Base-by-base conservation (phyloP, 2,113 vertebrate genomes). In the Anseranas semipalmata region DNA sequence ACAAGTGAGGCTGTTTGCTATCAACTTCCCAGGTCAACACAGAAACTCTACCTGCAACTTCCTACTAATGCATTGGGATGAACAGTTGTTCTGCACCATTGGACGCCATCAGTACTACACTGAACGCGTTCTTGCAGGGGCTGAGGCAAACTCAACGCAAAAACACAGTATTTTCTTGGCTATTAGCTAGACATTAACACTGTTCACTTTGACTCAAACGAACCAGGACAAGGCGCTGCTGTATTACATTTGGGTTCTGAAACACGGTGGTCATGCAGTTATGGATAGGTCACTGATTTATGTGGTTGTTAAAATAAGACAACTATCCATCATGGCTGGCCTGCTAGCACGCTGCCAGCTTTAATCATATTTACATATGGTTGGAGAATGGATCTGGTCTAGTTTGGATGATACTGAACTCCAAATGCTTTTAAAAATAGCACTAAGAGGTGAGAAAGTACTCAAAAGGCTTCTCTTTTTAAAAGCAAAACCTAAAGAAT, bases 101-200 rank as follows among this genome's bases (percentile, higher is more conserved):
- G 17, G 45, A 27, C 15, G 15, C 25, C 48, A 60, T 13, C 1
- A 1, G 16, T 9, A 25, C 33, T 6, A 35, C 0, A 0, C 24
- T 24, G 48, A 66, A 33, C 0, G 2, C 2, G 12, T 41, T 15
- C 24, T 43, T 75, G 25, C 5, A 27, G n/a, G 35, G 66, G 35
- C n/a, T 27, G 27, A 59, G 52, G 43, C 19, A 48, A 67, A 32
- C 28, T 10, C 30, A 2, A 27, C 33, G 43, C 28, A 16, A 56
- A 65, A 63, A 9, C 33, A 45, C 0, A 0, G 52, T 12, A 62
- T 53, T 76, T n/a, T 60, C 63, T n/a, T 46, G 70, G 32, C 53
- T 46, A 35, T 30, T 79, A 1, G 15, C 14, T 27, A 39, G 33
- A 32, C 1, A 5, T 63, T 35, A 52, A 77, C 65, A 62, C 12